Percentiles rank a stretch among this genome's conserved stretches.
These are phyloP conservation scores for Steatornis caripensis DNA, from an alignment of 2,113 vertebrate genomes.

Conservation along the genomic window DNA sequence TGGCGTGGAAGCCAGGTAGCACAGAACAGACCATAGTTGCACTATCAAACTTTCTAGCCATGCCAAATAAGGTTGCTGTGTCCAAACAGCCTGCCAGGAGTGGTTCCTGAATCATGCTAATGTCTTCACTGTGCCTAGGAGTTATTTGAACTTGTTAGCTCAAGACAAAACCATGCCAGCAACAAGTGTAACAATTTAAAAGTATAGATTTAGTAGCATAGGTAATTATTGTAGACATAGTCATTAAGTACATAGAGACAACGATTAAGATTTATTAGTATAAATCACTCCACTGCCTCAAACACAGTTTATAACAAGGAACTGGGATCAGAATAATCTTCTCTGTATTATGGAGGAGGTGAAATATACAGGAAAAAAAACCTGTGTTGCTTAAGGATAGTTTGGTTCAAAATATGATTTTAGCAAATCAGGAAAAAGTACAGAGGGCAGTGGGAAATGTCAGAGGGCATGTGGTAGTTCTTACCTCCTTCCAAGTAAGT, in stretches of 20 bases:
- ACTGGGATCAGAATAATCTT: background rate
- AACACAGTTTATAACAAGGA: background rate
- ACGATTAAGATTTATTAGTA: background rate
- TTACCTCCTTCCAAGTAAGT: background rate
- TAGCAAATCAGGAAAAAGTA: background rate
- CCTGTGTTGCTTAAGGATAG: background rate
- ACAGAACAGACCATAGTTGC: background rate
- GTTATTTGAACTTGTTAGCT: background rate
- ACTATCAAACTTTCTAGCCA: background rate
- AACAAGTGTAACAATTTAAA: background rate
- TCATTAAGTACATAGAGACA: background rate
- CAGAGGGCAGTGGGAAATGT: background rate
- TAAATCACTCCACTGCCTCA: background rate
- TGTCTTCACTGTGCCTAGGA: background rate
- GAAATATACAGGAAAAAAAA: background rate
- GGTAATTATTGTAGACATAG: background rate
- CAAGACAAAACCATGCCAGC: background rate
- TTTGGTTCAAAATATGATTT: background rate
- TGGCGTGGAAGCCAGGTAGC: background rate
- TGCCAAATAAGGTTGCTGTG: background rate
- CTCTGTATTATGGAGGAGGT: background rate
- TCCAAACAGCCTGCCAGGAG: background rate
- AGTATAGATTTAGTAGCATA: conserved; percentile 14
- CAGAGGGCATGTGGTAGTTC: background rate
- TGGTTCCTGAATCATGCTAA: background rate